Evolutionary conservation across 2,888 invertebrate genomes (phyloP), one percentile per base, ranked within the genome.

Genomic region (Thelaira solivaga): DNA sequence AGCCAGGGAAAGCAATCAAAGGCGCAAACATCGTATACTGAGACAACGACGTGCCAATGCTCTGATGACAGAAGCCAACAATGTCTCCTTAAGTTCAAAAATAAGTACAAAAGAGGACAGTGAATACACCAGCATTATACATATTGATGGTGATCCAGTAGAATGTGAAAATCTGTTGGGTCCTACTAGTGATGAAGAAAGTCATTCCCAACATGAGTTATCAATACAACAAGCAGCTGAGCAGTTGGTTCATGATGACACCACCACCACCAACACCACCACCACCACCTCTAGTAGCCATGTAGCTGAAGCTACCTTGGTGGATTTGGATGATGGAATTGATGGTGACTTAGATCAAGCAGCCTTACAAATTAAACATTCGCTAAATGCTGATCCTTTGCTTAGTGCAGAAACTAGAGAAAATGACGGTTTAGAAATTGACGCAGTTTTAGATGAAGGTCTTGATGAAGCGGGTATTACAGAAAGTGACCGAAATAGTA

Each of bases 121-220:
- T 13, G 83, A 83, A 49, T 84, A 82, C 64, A 71, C 82, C 26
- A 80, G 82, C 45, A 79, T 84, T 53, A 80, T 85, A 51, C 85
- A 84, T 36, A 82, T 86, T 31, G 82, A 82, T 47, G 85, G 82
- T 4, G 87, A 87, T 80, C 84, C 86, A 7, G 80, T 83, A 13
- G 87, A 87, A 80, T 87, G 86, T 77, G 86, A 87, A 78, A 87
- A 86, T 82, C 82, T 87, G 13, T 73, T 86, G n/a, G 81, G 80
- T 55, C 83, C 81, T 45, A 84, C 85, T 5, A 80, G 72, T 47
- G 81, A 81, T n/a, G 86, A 86, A 65, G 86, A 86, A 74, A 81
- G 18, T n/a, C 82, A 59, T 26, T 82, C 59, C 18, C 80, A 57
- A 4, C 72, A 55, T 8, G 77, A 55, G 1, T 11, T 45, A 3